Conservation (phyloP, 1,140 invertebrate genomes). For the Saxidomus purpurata region DNA sequence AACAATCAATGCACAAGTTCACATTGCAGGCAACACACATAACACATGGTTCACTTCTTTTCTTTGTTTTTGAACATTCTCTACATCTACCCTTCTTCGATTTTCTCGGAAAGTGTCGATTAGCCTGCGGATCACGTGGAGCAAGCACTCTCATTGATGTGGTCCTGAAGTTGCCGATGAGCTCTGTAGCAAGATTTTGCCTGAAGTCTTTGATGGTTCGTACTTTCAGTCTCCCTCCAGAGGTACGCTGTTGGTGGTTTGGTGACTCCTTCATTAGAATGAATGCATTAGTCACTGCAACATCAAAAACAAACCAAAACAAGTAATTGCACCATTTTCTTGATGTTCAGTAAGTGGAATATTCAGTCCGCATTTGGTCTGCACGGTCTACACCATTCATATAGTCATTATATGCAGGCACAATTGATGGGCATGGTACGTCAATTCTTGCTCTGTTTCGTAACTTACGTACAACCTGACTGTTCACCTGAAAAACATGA, state of each 20-base stretch:
- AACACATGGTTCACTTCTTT: background rate
- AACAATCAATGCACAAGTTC: constrained; percentile 5
- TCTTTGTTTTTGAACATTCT: background rate
- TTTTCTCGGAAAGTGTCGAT: background rate
- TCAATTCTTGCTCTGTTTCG: too few relatives aligned
- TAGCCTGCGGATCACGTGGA: background rate
- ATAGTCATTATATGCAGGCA: background rate
- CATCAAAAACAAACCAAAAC: constrained; percentile 62
- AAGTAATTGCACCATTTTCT: constrained; percentile 64
- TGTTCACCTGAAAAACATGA: too few relatives aligned
- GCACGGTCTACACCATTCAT: constrained; percentile 60
- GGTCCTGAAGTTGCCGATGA: background rate
- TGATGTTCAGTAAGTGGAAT: constrained; percentile 22
- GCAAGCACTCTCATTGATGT: background rate
- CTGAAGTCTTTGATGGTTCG: constrained; percentile 34
- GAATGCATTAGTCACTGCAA: constrained; percentile 40
- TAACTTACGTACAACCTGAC: too few relatives aligned
- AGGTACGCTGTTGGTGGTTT: constrained; percentile 41
- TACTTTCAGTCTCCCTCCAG: background rate
- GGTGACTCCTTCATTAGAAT: constrained; percentile 50
- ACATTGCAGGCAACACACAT: background rate
- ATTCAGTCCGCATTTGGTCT: constrained; percentile 46
- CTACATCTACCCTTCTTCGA: background rate
- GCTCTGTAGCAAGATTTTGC: constrained; percentile 3
- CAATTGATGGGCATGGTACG: too few relatives aligned